These are phyloP conservation scores for Nomada fucata DNA, from an alignment of 2,888 invertebrate genomes.

Conservation along the genomic window DNA sequence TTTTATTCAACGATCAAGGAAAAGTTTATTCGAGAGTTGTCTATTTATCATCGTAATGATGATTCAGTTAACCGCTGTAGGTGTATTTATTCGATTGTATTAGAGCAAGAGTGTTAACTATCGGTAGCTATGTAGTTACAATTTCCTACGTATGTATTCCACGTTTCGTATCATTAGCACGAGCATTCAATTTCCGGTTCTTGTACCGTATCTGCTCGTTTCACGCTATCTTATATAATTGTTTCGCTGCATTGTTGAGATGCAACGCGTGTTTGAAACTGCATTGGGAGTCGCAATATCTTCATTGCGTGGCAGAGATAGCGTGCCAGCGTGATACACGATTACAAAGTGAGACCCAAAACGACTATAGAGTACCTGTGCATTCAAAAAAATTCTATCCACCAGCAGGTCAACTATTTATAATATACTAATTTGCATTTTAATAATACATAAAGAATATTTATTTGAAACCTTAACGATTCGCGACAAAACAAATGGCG, in stretches of 20 bases:
- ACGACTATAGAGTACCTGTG: too few species aligned
- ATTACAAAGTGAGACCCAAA: too few species aligned
- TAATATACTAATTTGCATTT: not conserved
- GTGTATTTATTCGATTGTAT: too few species aligned
- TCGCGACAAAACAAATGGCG: not conserved
- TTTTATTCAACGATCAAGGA: too few species aligned
- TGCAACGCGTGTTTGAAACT: slow-evolving; percentile 6
- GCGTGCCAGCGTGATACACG: not conserved
- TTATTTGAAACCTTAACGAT: not conserved
- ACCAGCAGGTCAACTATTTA: not conserved
- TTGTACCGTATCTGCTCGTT: not conserved
- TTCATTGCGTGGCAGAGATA: not conserved
- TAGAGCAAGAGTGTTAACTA: not conserved
- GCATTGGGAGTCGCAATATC: not conserved
- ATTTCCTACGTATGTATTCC: not conserved
- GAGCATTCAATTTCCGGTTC: slow-evolving; percentile 34
- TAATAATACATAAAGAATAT: not conserved
- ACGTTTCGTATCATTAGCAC: slow-evolving; percentile 12
- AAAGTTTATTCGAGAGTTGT: too few species aligned
- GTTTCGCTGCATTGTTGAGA: slow-evolving; percentile 16
- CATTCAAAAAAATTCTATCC: not conserved
- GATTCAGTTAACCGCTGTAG: not conserved
- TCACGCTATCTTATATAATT: slow-evolving; percentile 17
- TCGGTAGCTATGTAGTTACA: not conserved
- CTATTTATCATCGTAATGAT: not conserved